These are phyloP conservation scores for Chaenocephalus aceratus DNA, from an alignment of 2,113 vertebrate species.

Conservation along the genomic window DNA sequence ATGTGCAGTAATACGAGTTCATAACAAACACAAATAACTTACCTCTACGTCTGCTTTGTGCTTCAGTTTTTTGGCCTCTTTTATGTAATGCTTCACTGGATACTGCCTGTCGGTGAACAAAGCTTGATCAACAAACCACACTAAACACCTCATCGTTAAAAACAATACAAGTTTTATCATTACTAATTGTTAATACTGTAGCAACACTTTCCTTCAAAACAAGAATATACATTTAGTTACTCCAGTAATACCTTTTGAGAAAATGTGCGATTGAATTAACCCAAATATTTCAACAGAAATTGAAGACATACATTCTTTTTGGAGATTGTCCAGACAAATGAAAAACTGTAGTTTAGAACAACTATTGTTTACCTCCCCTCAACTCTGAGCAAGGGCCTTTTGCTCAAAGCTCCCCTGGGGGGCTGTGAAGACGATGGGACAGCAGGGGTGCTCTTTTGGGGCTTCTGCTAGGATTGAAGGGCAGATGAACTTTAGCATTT, in stretches of 20 bases:
- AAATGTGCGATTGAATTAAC: too few species aligned
- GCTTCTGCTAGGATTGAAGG: constrained; percentile 72
- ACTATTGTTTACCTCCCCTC: constrained; percentile 85
- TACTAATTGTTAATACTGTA: neutral
- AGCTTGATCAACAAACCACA: neutral
- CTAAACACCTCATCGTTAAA: neutral
- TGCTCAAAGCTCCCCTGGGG: constrained; percentile 78
- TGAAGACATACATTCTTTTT: neutral
- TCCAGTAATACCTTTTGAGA: too few species aligned
- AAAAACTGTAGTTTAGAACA: neutral
- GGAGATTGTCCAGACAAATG: neutral
- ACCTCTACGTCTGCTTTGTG: constrained; percentile 96
- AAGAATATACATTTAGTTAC: too few species aligned
- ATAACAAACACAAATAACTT: neutral
- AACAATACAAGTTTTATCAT: neutral
- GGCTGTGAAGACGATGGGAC: constrained; percentile 84
- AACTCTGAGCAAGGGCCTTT: constrained; percentile 82
- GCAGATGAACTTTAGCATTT: neutral
- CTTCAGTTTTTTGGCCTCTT: constrained; percentile 94
- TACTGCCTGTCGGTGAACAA: constrained; percentile 77
- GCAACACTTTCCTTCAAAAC: neutral
- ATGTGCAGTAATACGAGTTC: neutral
- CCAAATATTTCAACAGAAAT: too few species aligned
- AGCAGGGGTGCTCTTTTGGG: constrained; percentile 71
- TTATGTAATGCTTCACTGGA: constrained; percentile 90